Percentiles rank a stretch among this genome's conserved stretches.
phyloP scores from a whole-genome alignment of 2,113 vertebrate species.

The Zonotrichia leucophrys region DNA sequence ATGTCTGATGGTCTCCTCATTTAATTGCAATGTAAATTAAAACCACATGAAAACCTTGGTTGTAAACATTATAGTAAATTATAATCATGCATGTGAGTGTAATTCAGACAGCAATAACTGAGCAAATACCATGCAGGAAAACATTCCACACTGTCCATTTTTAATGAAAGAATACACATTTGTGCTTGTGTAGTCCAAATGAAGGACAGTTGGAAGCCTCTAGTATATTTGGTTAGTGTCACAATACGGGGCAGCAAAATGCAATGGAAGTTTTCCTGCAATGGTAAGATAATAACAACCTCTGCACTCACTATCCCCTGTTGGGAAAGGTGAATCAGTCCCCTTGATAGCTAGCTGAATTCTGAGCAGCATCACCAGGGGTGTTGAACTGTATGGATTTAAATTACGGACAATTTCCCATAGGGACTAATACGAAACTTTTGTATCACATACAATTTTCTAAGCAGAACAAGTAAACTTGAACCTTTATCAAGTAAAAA shows the following conservation, averaged over 20 bases:
- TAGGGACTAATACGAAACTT: not conserved
- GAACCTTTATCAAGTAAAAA: not conserved
- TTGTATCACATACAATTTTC: slow-evolving; percentile 18
- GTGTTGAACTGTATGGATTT: slow-evolving; percentile 36
- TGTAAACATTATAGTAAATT: slow-evolving; percentile 67
- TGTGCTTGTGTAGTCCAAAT: slow-evolving; percentile 18
- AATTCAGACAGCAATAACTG: slow-evolving; percentile 52
- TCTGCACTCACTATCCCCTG: slow-evolving; percentile 28
- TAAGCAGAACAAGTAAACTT: not conserved
- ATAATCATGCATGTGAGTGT: slow-evolving; percentile 52
- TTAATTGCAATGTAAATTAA: slow-evolving; percentile 62
- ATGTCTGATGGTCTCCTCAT: slow-evolving; percentile 14
- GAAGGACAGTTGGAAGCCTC: not conserved
- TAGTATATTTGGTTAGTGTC: slow-evolving; percentile 18
- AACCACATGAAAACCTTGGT: slow-evolving; percentile 52
- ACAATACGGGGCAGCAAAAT: slow-evolving; percentile 6
- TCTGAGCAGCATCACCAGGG: slow-evolving; percentile 14
- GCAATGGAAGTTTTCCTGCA: slow-evolving; percentile 28
- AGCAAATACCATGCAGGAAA: slow-evolving; percentile 47
- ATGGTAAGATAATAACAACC: slow-evolving; percentile 34
- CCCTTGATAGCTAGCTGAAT: slow-evolving; percentile 31
- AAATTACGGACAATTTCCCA: slow-evolving; percentile 30
- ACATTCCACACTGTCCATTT: slow-evolving; percentile 26
- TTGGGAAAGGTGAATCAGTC: slow-evolving; percentile 26
- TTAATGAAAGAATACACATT: slow-evolving; percentile 38